Percentiles rank a stretch among this genome's conserved stretches.
Conservation (phyloP, 2,888 invertebrate species). For the Polydesmus complanatus region DNA sequence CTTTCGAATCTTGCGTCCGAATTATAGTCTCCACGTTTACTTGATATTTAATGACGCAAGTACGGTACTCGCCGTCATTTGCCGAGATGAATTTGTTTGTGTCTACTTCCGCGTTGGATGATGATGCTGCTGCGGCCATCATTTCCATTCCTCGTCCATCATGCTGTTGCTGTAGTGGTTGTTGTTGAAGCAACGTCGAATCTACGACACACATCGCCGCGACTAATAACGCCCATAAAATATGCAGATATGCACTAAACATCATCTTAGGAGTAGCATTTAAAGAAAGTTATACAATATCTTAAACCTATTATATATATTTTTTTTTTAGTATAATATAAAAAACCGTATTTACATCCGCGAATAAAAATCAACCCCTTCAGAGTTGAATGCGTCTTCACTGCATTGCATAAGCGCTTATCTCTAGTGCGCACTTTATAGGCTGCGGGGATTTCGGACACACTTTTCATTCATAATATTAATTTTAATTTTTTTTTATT, state of each 20-base stretch:
- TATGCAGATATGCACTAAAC: not conserved
- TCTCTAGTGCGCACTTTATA: too few relatives aligned
- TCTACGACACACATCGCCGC: not conserved
- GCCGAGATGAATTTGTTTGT: not conserved
- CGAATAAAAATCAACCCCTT: too few relatives aligned
- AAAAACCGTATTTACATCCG: too few relatives aligned
- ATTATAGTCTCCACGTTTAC: constrained; percentile 80
- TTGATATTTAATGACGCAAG: constrained; percentile 63
- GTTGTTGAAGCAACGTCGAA: not conserved
- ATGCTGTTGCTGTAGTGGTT: too few relatives aligned
- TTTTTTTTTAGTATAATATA: too few relatives aligned
- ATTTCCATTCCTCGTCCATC: not conserved
- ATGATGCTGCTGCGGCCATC: not conserved
- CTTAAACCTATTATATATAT: too few relatives aligned
- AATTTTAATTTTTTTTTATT: too few relatives aligned
- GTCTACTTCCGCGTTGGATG: not conserved
- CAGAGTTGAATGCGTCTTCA: too few relatives aligned
- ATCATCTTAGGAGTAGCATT: not conserved
- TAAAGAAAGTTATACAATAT: too few relatives aligned
- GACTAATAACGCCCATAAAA: not conserved
- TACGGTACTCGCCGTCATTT: not conserved
- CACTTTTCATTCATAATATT: too few relatives aligned
- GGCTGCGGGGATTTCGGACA: too few relatives aligned
- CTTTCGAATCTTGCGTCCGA: constrained; percentile 72
- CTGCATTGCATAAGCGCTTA: too few relatives aligned